A percentile compares a stretch with the other conserved stretches of the same genome.
phyloP scores from a whole-genome alignment of 1,140 invertebrate species.

The Anagrus nilaparvatae region DNA sequence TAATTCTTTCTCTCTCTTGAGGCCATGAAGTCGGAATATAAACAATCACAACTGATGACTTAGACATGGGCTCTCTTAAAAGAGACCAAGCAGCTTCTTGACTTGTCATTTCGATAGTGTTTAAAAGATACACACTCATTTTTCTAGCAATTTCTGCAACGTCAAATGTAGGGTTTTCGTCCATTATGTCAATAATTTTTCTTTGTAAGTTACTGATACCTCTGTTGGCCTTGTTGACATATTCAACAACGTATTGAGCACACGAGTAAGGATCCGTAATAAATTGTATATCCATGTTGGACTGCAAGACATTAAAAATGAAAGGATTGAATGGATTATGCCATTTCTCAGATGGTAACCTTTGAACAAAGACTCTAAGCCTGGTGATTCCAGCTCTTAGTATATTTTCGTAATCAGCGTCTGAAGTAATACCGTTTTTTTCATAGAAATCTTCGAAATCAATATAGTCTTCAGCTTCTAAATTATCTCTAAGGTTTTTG shows the following conservation, averaged over 20 bases:
- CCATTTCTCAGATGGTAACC: constrained; percentile 23
- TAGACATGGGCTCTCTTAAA: constrained; percentile 21
- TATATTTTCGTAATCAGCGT: constrained; percentile 22
- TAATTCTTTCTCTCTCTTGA: too few relatives aligned
- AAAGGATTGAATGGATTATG: constrained; percentile 29
- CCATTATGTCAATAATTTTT: constrained; percentile 25
- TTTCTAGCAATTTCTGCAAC: constrained; percentile 26
- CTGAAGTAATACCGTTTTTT: constrained; percentile 18
- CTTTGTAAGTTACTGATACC: constrained; percentile 29
- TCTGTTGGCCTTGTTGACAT: constrained; percentile 33
- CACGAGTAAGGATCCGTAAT: constrained; percentile 35
- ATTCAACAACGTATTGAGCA: constrained; percentile 29
- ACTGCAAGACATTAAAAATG: constrained; percentile 21
- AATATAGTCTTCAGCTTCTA: constrained; percentile 18
- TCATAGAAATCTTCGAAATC: constrained; percentile 17
- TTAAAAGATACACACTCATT: constrained; percentile 32
- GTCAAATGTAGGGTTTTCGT: constrained; percentile 32
- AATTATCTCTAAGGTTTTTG: constrained; percentile 14
- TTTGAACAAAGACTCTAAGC: constrained; percentile 20
- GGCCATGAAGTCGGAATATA: constrained; percentile 33
- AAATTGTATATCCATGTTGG: constrained; percentile 34
- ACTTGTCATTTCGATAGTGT: constrained; percentile 32
- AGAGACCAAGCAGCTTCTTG: constrained; percentile 40
- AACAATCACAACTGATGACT: constrained; percentile 14
- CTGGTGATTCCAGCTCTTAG: constrained; percentile 21